These are phyloP conservation scores for Dryobota labecula DNA, from an alignment of 2,888 invertebrate species.

Conservation along the genomic window DNA sequence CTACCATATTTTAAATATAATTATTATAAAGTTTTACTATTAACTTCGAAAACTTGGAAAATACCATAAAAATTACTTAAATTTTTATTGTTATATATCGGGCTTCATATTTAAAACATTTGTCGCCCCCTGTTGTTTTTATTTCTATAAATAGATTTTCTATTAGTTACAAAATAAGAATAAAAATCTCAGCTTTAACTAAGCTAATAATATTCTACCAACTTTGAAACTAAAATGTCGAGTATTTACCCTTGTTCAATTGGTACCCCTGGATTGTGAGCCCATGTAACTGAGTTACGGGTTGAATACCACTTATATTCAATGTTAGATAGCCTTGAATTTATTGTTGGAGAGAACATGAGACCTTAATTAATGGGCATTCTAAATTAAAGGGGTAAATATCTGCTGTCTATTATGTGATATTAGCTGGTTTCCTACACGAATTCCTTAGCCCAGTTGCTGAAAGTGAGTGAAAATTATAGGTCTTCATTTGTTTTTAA, in stretches of 20 bases:
- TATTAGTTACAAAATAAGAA: background rate
- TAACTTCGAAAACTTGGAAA: background rate
- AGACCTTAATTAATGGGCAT: slow-evolving; percentile 57
- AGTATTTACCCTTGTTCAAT: slow-evolving; percentile 35
- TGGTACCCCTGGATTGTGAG: slow-evolving; percentile 47
- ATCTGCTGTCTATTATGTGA: slow-evolving; percentile 43
- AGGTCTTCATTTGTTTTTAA: background rate
- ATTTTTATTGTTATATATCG: background rate
- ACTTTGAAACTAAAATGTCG: slow-evolving; percentile 40
- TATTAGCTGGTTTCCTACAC: slow-evolving; percentile 37
- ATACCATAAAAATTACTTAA: background rate
- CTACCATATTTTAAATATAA: slow-evolving; percentile 58
- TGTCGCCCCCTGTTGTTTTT: too few species aligned
- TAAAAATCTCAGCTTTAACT: background rate
- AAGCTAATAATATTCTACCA: slow-evolving; percentile 23
- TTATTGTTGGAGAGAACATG: slow-evolving; percentile 60
- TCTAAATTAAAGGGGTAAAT: slow-evolving; percentile 60
- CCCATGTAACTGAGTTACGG: slow-evolving; percentile 48
- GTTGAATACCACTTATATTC: slow-evolving; percentile 58
- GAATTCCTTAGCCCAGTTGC: background rate
- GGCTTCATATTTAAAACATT: background rate
- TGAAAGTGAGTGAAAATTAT: background rate
- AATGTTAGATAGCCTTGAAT: slow-evolving; percentile 61
- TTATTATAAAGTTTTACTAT: slow-evolving; percentile 35
- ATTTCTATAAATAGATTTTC: background rate